Base-by-base conservation (phyloP, 2,113 vertebrate genomes). In the Neolamprologus fasciatus region DNA sequence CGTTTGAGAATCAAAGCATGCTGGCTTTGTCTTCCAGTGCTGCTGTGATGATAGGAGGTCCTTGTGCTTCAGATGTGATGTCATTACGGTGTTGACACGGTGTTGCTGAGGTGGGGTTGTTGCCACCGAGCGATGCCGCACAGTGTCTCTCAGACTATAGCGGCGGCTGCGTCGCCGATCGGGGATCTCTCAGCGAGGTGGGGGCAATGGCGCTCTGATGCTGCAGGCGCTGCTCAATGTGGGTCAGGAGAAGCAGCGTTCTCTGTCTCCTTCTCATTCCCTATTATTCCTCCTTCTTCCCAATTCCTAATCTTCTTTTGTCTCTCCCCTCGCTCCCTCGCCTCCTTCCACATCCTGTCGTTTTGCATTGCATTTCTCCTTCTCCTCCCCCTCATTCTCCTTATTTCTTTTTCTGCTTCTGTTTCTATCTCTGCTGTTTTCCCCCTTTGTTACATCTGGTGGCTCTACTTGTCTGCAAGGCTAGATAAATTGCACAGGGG, bases 161-260 rank as follows among this genome's bases (percentile, higher is more conserved):
- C 58, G 14, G 87, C 53, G 85, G 89, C 84, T 86, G 92, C 88
- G 85, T 80, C 82, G 90, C 90, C 82, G 88, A 93, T 88, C 45
- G 68, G 93, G 92, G 85, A 91, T 89, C 89, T 93, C 94, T 94
- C 82, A 3, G 87, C 6, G 63, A 88, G 93, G 95, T 5, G 91
- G 95, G 93, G 93, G 95, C 92, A 89, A 93, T 87, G 92, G 91
- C 86, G 89, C 91, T 95, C 86, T 81, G 91, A 93, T 93, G 94
- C 95, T 96, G 95, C 94, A 94, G 95, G 95, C 95, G 31, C 89
- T 88, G 91, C 93, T 96, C 94, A 96, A 96, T 96, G 93, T 96
- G 96, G 96, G 95, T 96, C 96, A 96, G 95, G 94, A 95, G 94
- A 96, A 93, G 92, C 93, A 93, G 93, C 82, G 26, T 51, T 78